Evolutionary conservation across 2,888 invertebrate genomes (phyloP), one percentile per base, ranked within the genome.

Genomic region (Rhynchonema sp.): DNA sequence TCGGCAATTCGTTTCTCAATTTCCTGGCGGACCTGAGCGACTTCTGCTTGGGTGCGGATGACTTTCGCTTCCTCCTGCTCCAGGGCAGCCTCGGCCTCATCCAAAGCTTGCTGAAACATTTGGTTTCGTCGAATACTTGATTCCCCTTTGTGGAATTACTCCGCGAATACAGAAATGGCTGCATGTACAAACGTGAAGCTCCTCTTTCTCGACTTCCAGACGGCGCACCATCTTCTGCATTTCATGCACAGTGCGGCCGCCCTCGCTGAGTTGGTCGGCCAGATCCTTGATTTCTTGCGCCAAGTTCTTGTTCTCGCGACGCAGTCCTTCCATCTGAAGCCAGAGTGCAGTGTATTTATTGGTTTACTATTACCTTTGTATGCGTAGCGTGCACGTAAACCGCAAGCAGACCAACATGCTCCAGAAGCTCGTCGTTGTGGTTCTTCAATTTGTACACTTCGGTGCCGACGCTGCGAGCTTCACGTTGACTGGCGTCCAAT

Each of bases 241-340:
- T 80, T 98, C 96, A 77, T 98, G 96, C 73, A 92, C 90, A 84
- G 87, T 89, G 81, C 96, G 88, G 74, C 94, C 94, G 61, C 96
- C 96, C 80, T 98, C 96, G 72, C 94, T 89, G 75, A 98, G 90
- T 80, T 98, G 96, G 82, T 98, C 96, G 74, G 94, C 85, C 73
- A 98, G 82, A 78, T 98, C 98, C 83, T 96, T 96, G 79, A 98
- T 96, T 82, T 98, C 98, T 80, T 96, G 94, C 70, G 73, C 62
- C 76, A 98, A 83, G 81, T 94, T 94, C 85, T 96, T 98, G 86
- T 98, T 98, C 80, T 98, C 98, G 74, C 96, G 86, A 74, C 92
- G 87, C 65, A 96, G 88, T 70, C 91, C 87, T 63, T 69, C 69
- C 53, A 68, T 56, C 56, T 29, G 23, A 6, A 49, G n/a, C n/a